Percentiles rank a stretch among this genome's conserved stretches.
These are phyloP conservation scores for Lasius platythorax DNA, from an alignment of 2,888 invertebrate genomes.

Conservation along the genomic window DNA sequence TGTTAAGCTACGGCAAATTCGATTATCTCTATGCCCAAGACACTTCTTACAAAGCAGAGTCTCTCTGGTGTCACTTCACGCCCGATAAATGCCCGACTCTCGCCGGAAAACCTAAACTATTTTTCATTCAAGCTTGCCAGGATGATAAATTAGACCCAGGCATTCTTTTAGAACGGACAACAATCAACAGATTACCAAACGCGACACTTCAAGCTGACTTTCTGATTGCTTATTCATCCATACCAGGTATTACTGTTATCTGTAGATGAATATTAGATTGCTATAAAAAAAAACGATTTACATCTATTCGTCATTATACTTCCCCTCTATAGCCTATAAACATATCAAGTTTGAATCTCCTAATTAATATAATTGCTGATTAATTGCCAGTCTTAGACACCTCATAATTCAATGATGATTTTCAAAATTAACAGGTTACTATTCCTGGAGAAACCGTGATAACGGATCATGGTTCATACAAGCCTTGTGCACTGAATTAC, in stretches of 20 bases:
- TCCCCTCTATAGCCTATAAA: too few species aligned
- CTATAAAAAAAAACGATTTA: neutral
- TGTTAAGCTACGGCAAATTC: conserved; percentile 96
- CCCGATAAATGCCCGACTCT: conserved; percentile 93
- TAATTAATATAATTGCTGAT: neutral
- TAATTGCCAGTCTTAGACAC: neutral
- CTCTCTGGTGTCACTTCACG: conserved; percentile 92
- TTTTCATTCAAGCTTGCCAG: conserved; percentile 96
- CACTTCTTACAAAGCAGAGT: conserved; percentile 93
- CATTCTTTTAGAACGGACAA: conserved; percentile 89
- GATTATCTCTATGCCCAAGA: conserved; percentile 96
- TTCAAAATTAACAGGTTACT: conserved; percentile 88
- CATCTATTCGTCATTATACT: neutral
- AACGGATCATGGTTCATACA: conserved; percentile 99
- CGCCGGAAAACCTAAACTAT: conserved; percentile 93
- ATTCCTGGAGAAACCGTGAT: conserved; percentile 98
- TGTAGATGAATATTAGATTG: neutral
- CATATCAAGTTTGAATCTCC: neutral
- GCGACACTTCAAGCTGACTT: conserved; percentile 97
- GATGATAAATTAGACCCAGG: conserved; percentile 95
- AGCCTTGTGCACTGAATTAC: conserved; percentile 93
- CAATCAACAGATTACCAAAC: conserved; percentile 91
- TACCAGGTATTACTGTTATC: conserved; percentile 90
- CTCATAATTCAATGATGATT: neutral
- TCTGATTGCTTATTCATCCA: conserved; percentile 97